Evolutionary conservation across 2,797 vertebrate genomes (phyloP).

Genomic region (Ambastaia sidthimunki): DNA sequence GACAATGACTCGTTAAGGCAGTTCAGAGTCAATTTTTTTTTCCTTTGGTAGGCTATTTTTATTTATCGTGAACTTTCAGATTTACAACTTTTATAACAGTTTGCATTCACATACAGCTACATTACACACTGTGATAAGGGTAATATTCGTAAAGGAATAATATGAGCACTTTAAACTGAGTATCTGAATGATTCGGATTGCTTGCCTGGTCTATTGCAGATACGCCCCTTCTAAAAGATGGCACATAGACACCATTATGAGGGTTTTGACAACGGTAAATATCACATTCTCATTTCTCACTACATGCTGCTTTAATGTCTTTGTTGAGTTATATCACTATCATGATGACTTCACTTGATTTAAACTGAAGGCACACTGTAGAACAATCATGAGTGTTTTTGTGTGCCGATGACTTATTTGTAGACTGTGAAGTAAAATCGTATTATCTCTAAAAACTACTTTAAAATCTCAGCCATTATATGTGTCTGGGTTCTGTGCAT

Average conservation of each 20-base stretch:
- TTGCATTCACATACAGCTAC: no score
- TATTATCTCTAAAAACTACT: slow-evolving; percentile 36
- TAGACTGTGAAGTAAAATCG: no score
- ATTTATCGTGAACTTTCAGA: no score
- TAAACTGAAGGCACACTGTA: background rate
- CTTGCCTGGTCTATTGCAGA: slow-evolving; percentile 71
- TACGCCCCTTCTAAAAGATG: slow-evolving; percentile 99
- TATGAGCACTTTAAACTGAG: background rate
- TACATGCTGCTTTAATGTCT: background rate
- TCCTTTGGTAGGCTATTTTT: no score
- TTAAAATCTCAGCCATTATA: background rate
- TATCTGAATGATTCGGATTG: background rate
- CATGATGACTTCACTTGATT: background rate
- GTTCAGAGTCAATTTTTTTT: no score
- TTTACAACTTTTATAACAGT: no score
- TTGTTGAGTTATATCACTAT: background rate
- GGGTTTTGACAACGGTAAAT: slow-evolving; percentile 96
- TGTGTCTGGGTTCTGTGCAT: background rate
- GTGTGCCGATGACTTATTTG: no score
- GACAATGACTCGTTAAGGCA: no score
- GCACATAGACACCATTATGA: slow-evolving; percentile 99
- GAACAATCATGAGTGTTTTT: no score
- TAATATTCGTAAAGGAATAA: no score
- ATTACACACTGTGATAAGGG: no score
- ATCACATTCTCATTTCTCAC: background rate